A percentile compares a stretch with the other conserved stretches of the same genome.
These are phyloP conservation scores for Hypanus sabinus DNA, from an alignment of 2,113 vertebrate genomes.

Conservation along the genomic window DNA sequence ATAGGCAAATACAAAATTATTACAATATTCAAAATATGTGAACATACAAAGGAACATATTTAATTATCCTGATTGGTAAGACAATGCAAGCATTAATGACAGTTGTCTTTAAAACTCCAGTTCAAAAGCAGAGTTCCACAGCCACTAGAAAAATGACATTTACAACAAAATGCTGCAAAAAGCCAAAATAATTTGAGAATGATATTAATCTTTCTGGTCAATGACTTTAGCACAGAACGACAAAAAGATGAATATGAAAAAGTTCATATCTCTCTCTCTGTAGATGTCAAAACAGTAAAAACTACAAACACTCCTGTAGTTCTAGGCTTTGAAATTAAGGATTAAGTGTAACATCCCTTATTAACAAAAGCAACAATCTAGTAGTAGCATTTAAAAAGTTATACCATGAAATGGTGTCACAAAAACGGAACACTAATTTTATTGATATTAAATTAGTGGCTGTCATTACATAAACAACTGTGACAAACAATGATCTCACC, in stretches of 20 bases:
- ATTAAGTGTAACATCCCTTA: not conserved
- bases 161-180: no score
- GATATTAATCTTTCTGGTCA: no score
- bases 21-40: not conserved
- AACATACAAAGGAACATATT: not conserved
- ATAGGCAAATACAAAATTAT: not conserved
- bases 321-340: not conserved
- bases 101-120: no score
- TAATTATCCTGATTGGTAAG: not conserved
- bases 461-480: not conserved
- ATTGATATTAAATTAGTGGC: constrained; percentile 36
- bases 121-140: no score
- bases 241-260: no score
- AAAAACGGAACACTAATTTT: not conserved
- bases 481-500: constrained; percentile 57
- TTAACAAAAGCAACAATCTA: not conserved
- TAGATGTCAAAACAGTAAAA: no score
- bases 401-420: not conserved
- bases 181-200: no score
- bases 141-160: no score
- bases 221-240: no score
- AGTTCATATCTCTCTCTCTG: no score
- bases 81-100: not conserved
- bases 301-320: no score
- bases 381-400: not conserved